Conservation (phyloP, 2,797 vertebrate genomes). For the Pyrocephalus nanus region DNA sequence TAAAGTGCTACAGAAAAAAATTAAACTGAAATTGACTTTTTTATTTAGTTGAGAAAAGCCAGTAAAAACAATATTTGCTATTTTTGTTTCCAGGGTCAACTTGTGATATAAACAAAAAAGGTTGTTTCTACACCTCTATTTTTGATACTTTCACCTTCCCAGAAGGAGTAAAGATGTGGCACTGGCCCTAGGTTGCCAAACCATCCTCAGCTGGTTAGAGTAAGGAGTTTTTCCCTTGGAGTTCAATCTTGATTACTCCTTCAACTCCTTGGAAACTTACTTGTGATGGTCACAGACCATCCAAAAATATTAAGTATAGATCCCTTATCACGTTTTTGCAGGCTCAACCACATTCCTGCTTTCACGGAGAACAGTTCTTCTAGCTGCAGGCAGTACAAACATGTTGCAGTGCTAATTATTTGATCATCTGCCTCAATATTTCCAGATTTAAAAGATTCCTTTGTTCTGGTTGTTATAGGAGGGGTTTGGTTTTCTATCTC, state of each 20-base stretch:
- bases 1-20: not conserved
- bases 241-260: not conserved
- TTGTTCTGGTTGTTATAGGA: conserved; percentile 29
- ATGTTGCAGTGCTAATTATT: conserved; percentile 45
- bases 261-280: not conserved
- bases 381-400: conserved; percentile 52
- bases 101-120: not conserved
- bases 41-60: not conserved
- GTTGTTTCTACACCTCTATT: not conserved
- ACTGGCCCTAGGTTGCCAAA: not conserved
- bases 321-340: not conserved
- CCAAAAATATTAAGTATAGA: not conserved
- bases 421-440: conserved; percentile 33
- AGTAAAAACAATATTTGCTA: not conserved
- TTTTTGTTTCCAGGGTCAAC: not conserved
- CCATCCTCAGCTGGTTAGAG: not conserved
- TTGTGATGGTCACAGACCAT: not conserved
- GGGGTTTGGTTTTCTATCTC: conserved; percentile 4
- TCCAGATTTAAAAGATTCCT: conserved; percentile 46
- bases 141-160: not conserved
- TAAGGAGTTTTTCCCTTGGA: not conserved
- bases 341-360: conserved; percentile 2
- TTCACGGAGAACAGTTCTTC: not conserved
- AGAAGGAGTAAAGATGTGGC: not conserved
- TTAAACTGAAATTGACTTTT: not conserved